Conservation (phyloP, 2,888 invertebrate genomes). For the Platerodrilus igneus region DNA sequence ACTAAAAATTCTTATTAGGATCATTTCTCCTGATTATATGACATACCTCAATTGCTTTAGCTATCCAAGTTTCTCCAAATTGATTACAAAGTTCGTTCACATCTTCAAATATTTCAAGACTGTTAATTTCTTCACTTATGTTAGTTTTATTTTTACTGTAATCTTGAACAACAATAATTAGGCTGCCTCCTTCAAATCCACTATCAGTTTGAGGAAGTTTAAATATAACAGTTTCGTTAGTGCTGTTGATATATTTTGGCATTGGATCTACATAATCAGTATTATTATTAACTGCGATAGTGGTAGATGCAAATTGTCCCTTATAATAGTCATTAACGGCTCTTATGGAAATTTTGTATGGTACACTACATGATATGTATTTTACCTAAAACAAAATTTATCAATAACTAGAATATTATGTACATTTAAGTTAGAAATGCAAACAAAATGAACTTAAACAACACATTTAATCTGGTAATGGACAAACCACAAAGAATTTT, state of each 20-base stretch:
- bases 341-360: conserved; percentile 37
- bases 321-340: conserved; percentile 36
- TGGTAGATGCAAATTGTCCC: conserved; percentile 30
- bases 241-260: conserved; percentile 34
- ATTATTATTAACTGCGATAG: conserved; percentile 35
- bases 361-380: conserved; percentile 37
- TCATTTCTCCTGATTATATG: background rate
- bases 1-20: too few species aligned
- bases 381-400: conserved; percentile 35
- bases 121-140: conserved; percentile 26
- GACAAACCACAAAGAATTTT: too few species aligned
- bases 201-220: conserved; percentile 35
- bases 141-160: conserved; percentile 30
- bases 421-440: background rate
- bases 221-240: conserved; percentile 33
- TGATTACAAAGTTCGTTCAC: conserved; percentile 36
- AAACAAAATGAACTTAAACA: too few species aligned
- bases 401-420: background rate
- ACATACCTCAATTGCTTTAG: conserved; percentile 34
- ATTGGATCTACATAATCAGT: conserved; percentile 39
- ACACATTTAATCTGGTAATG: too few species aligned
- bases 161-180: conserved; percentile 40
- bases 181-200: conserved; percentile 34
- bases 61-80: conserved; percentile 41
- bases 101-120: conserved; percentile 22